Conservation (phyloP, 2,888 invertebrate genomes). For the Lasioglossum pauxillum region DNA sequence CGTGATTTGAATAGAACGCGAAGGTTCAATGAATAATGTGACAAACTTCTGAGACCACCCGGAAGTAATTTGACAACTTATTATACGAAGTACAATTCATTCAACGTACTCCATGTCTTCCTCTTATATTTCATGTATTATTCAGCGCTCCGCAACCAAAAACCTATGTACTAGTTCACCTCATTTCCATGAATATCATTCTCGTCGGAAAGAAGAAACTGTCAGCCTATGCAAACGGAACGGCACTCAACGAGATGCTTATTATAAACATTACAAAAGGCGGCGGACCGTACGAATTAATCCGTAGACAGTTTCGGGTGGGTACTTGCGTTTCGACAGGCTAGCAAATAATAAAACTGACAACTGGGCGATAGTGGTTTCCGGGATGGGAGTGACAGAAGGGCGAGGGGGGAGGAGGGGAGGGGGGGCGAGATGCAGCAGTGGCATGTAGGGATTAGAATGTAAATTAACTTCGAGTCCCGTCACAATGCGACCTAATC, state of each 20-base stretch:
- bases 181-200: constrained; percentile 47
- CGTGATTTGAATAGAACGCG: constrained; percentile 2
- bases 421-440: constrained; percentile 20
- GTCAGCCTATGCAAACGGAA: constrained; percentile 41
- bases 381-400: neutral
- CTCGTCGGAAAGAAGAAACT: constrained; percentile 15
- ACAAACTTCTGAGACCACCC: constrained; percentile 9
- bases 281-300: neutral
- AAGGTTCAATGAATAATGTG: constrained; percentile 22
- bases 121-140: constrained; percentile 50
- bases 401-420: no score
- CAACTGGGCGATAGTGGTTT: constrained; percentile 13
- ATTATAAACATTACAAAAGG: constrained; percentile 25
- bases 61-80: constrained; percentile 39
- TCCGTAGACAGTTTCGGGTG: neutral
- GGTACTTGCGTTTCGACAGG: constrained; percentile 17
- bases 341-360: constrained; percentile 23
- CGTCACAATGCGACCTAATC: constrained; percentile 80
- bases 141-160: constrained; percentile 30
- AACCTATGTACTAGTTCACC: constrained; percentile 30
- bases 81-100: constrained; percentile 42
- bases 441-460: constrained; percentile 76
- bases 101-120: constrained; percentile 5
- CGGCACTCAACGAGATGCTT: constrained; percentile 2
- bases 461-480: constrained; percentile 78